Conservation (phyloP, 2,113 vertebrate species). For the Notarius quadriscutis region DNA sequence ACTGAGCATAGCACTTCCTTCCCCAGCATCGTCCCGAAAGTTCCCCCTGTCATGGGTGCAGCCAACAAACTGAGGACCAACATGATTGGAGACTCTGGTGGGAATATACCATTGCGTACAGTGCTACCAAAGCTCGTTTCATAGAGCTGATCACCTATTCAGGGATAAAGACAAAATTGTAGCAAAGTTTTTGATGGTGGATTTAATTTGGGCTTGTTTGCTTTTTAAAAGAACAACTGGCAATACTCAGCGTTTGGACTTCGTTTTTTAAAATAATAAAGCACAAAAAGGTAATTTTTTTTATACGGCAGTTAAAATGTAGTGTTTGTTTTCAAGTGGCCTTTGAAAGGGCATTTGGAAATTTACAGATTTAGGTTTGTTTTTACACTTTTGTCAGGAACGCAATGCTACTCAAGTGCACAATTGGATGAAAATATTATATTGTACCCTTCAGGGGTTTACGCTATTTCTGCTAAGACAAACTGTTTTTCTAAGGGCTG, state of each 20-base stretch:
- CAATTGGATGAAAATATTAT: constrained; percentile 34
- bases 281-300: constrained; percentile 46
- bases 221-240: constrained; percentile 10
- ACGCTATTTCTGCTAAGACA: constrained; percentile 42
- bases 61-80: constrained; percentile 88
- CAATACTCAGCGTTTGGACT: constrained; percentile 66
- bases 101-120: constrained; percentile 85
- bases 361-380: constrained; percentile 52
- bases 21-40: constrained; percentile 83
- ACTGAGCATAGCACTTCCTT: constrained; percentile 83
- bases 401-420: constrained; percentile 24
- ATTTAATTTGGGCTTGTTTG: constrained; percentile 4
- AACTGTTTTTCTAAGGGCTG: constrained; percentile 48
- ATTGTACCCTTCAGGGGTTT: constrained; percentile 23
- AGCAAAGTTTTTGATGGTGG: constrained; percentile 7
- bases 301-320: constrained; percentile 51
- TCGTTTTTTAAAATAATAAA: constrained; percentile 54
- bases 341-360: constrained; percentile 57
- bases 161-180: constrained; percentile 62
- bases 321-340: constrained; percentile 57
- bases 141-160: constrained; percentile 72
- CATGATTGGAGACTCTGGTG: constrained; percentile 80
- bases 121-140: constrained; percentile 95
- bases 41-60: constrained; percentile 76
- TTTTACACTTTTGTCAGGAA: constrained; percentile 46